Conservation (phyloP, 92 coral and sea anemone species). For the Porites lobata region DNA sequence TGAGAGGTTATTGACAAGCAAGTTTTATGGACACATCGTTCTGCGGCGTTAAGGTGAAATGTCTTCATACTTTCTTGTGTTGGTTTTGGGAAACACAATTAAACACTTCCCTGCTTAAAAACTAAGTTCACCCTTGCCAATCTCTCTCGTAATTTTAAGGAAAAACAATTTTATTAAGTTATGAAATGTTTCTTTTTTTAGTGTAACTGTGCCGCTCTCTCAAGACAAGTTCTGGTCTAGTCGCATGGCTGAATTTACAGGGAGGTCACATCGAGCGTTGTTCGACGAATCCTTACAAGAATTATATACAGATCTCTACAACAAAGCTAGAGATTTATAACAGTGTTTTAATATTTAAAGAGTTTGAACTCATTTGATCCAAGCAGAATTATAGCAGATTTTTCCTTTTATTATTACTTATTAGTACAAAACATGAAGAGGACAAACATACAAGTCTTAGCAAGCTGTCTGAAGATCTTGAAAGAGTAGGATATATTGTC, state of each 20-base stretch:
- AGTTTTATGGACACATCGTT: constrained; percentile 26
- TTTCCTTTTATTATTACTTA: too few relatives aligned
- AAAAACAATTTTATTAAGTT: neutral
- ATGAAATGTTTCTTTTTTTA: constrained; percentile 30
- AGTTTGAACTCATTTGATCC: too few relatives aligned
- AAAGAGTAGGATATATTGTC: too few relatives aligned
- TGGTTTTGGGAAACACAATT: neutral
- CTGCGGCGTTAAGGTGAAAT: constrained; percentile 47
- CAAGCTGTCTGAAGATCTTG: too few relatives aligned
- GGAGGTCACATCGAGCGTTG: constrained; percentile 75
- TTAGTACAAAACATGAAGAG: too few relatives aligned
- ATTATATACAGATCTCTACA: constrained; percentile 87
- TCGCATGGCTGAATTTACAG: constrained; percentile 78
- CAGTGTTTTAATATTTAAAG: neutral
- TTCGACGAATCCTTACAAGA: constrained; percentile 87
- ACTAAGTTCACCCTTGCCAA: neutral
- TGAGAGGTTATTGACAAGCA: constrained; percentile 76
- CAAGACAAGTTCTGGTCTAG: constrained; percentile 86
- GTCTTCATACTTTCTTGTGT: neutral
- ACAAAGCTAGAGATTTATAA: constrained; percentile 54
- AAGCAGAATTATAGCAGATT: too few relatives aligned
- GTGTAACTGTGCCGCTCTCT: constrained; percentile 88
- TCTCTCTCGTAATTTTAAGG: too few relatives aligned
- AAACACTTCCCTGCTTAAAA: neutral
- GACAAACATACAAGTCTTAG: too few relatives aligned